These are phyloP conservation scores for Nephrotoma guestfalica DNA, from an alignment of 2,888 invertebrate species.

Conservation along the genomic window DNA sequence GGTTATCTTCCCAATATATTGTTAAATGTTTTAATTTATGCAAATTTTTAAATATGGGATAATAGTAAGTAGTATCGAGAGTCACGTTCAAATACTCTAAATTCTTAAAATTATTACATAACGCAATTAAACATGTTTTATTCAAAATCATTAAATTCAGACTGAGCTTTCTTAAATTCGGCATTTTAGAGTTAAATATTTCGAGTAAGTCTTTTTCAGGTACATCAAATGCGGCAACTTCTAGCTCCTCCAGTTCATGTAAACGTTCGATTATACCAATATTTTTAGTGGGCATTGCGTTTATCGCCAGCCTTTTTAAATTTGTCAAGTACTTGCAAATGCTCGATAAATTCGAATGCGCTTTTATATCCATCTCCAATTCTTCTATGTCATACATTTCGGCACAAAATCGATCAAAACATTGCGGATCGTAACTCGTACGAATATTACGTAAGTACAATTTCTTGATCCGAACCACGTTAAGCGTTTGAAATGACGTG, in stretches of 20 bases:
- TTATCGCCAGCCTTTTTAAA: neutral
- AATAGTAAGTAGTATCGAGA: neutral
- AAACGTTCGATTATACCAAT: neutral
- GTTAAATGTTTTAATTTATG: neutral
- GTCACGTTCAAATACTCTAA: neutral
- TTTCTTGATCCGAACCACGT: neutral
- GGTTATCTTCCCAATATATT: neutral
- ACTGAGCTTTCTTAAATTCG: neutral
- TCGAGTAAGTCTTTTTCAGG: neutral
- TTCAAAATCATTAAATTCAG: neutral
- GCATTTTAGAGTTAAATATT: neutral
- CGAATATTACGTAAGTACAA: neutral
- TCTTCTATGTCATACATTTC: neutral
- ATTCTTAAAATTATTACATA: neutral
- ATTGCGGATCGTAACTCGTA: neutral
- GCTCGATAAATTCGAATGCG: neutral
- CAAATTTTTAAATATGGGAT: neutral
- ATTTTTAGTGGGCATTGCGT: neutral
- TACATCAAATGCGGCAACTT: neutral
- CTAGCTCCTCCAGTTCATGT: neutral
- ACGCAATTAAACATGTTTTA: neutral
- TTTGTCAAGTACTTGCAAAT: neutral
- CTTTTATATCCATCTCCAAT: neutral
- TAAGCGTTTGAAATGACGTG: neutral
- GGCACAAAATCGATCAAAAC: neutral